Evolutionary conservation across 2,113 vertebrate genomes (phyloP), one percentile per base, ranked within the genome.

Genomic region (Crotophaga sulcirostris): DNA sequence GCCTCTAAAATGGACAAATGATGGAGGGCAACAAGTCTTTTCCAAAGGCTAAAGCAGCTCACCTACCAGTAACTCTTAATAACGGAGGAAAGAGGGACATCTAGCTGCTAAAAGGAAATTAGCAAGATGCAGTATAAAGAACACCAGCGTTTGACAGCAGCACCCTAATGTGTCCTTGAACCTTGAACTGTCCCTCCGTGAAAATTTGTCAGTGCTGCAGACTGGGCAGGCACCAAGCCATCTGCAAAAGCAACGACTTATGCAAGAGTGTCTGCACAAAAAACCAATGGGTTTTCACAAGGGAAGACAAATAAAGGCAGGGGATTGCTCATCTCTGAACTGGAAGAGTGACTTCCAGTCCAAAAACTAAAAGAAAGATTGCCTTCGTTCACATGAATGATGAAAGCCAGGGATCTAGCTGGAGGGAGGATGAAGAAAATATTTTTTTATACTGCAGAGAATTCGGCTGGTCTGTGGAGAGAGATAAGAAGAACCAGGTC

Each of bases 21-120:
- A 94, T 72, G 52, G 83, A 96, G 77, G 85, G 62, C 86, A 94
- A 64, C 88, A 84, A 92, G 93, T 51, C 51, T 47, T 84, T 89
- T 87, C 88, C 54, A 69, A 90, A 89, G 92, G 90, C 86, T 47
- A 82, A 73, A 90, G 79, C 80, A 62, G 80, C 56, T 66, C 23
- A 62, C 72, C 76, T 64, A 1, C 51, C 29, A 2, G 9, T 7
- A 18, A 40, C 72, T 73, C 56, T 56, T 7, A 33, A 90, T 75
- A 96, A 78, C 3, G 94, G 33, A 60, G 96, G 31, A 26, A 93
- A 96, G 86, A 81, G 95, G 77, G 96, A 93, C 96, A 96, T 92
- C 96, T 97, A 96, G 96, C 94, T 96, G 96, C 92, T 75, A 75
- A 5, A 68, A 6, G 1, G n/a, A 9, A 84, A 54, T 5, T n/a